phyloP scores from a whole-genome alignment of 2,113 vertebrate species.

The Apaloderma vittatum region DNA sequence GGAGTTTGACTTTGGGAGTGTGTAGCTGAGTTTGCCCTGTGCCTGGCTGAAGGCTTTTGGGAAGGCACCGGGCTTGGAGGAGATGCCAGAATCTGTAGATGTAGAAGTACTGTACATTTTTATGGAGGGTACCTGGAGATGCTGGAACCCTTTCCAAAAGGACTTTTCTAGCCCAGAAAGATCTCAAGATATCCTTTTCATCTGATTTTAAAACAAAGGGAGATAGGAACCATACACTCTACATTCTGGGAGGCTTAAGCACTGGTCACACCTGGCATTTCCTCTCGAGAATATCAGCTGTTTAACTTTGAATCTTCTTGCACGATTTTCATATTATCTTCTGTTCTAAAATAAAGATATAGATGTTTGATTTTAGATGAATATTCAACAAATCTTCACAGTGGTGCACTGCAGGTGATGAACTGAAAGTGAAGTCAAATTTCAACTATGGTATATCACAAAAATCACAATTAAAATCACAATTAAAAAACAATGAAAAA shows the following conservation, averaged over 20 bases:
- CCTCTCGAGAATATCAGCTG: not conserved
- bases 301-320: not conserved
- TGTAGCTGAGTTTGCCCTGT: not conserved
- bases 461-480: not conserved
- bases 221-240: not conserved
- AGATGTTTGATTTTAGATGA: not conserved
- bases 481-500: not conserved
- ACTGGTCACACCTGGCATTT: not conserved
- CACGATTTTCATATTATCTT: not conserved
- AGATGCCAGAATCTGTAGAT: not conserved
- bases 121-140: not conserved
- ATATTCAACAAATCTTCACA: not conserved
- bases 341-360: not conserved
- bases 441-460: not conserved
- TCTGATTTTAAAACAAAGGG: not conserved
- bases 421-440: not conserved
- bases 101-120: not conserved
- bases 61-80: fast-evolving
- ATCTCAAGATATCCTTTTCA: not conserved
- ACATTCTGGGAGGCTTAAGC: not conserved
- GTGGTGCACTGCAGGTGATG: not conserved
- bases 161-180: not conserved
- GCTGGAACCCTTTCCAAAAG: not conserved
- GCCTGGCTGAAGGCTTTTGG: not conserved
- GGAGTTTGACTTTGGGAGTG: not conserved